Evolutionary conservation across 2,113 vertebrate genomes (phyloP), one percentile per base, ranked within the genome.

Genomic region (Aleadryas rufinucha): DNA sequence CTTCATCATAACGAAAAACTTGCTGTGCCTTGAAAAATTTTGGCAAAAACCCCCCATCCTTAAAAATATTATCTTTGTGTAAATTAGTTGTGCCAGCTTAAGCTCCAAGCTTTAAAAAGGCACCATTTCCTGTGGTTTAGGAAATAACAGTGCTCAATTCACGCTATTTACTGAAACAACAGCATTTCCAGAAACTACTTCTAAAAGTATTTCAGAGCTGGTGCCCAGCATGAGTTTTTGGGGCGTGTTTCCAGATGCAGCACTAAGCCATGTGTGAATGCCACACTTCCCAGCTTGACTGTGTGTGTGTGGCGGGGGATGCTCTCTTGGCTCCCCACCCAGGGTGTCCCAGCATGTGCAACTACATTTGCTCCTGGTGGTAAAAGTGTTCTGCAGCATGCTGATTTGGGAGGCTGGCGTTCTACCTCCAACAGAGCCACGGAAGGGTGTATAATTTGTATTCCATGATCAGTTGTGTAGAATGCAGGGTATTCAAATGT

Each of bases 221-320:
- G 35, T 2, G 1, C 77, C 69, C 77, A 82, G 74, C 70, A 31
- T 0, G 6, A 65, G 20, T 5, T 87, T 81, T 19, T 17, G 45
- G 70, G 49, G 10, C 1, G 1, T 10, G 22, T 87, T 74, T 87
- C 39, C 81, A 71, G 80, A 12, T n/a, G 50, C 68, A 72, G 61
- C 60, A 11, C 39, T 9, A 13, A 89, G 60, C 60, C 2, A 0
- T 5, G 50, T 49, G 45, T 39, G 72, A 71, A 39, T 17, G 59
- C 66, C 41, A 4, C 16, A 4, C 23, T 60, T 53, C 82, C 84
- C 28, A n/a, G 39, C 47, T 71, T 6, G 1, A 3, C 19, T 56
- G 0, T 1, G 4, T 11, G 49, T 9, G 49, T 12, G 9, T 1
- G 66, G 19, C 0, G 1, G 53, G 63, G 45, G 63, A 41, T 11